Conservation (phyloP, 37 sponge, comb jelly and placozoan genomes). For the Lycopodina hypogea region DNA sequence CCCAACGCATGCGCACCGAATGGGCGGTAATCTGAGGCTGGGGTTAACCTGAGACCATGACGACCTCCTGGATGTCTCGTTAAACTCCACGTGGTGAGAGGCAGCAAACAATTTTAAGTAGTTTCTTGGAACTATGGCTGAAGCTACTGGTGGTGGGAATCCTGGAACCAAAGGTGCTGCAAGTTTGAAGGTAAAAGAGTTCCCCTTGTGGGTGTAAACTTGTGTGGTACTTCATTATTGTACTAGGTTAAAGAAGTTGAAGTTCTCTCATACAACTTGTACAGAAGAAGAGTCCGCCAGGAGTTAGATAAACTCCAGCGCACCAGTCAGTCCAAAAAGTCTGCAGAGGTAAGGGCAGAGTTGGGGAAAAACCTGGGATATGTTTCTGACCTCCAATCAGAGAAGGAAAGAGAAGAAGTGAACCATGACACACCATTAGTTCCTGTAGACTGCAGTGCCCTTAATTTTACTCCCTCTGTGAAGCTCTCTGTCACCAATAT, state of each 20-base stretch:
- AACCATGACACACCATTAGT: constrained; percentile 7
- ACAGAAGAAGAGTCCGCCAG: constrained; percentile 23
- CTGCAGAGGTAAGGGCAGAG: constrained; percentile 2
- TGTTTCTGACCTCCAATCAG: neutral
- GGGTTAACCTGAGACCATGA: too few species aligned
- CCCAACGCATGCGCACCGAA: too few species aligned
- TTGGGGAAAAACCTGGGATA: constrained; percentile 15
- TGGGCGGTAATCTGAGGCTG: too few species aligned
- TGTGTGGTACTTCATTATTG: too few species aligned
- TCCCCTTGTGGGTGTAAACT: too few species aligned
- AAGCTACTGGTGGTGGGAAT: too few species aligned
- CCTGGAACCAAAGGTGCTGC: too few species aligned
- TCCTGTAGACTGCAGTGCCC: constrained; percentile 1
- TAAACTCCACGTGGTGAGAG: too few species aligned
- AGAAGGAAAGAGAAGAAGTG: neutral
- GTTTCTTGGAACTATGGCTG: neutral
- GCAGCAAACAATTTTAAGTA: too few species aligned
- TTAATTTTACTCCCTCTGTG: constrained; percentile 9
- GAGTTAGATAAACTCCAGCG: constrained; percentile 33
- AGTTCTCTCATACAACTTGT: constrained; percentile 29
- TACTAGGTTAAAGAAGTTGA: neutral
- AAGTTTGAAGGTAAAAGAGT: too few species aligned
- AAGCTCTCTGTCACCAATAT: constrained; percentile 9
- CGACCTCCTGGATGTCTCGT: too few species aligned
- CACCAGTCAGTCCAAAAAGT: constrained; percentile 15